Percentiles rank a stretch among this genome's conserved stretches.
Evolutionary conservation across 30 jellyfish, hydroid and myxozoan genomes (phyloP).

Genomic region (Hydra vulgaris): DNA sequence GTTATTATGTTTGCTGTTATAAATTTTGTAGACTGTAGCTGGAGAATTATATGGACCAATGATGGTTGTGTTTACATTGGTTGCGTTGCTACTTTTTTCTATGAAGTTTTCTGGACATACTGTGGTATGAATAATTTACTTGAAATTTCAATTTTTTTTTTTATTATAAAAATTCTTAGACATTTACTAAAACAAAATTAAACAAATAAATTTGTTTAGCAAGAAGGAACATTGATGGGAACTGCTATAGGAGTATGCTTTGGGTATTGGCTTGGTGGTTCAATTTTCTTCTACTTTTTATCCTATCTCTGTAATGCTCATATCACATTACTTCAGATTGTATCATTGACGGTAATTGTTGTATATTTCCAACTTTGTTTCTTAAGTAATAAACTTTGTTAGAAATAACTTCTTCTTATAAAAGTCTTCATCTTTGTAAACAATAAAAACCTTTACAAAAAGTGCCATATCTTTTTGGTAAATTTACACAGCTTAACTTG

Average conservation of each 20-base stretch:
- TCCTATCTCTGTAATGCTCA: slow-evolving; percentile 85
- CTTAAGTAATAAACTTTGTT: too few relatives aligned
- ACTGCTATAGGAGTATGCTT: slow-evolving; percentile 96
- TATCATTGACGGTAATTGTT: slow-evolving; percentile 59
- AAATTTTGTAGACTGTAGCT: slow-evolving; percentile 62
- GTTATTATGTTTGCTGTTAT: neutral
- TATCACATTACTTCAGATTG: slow-evolving; percentile 72
- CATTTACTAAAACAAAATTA: too few relatives aligned
- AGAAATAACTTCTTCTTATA: too few relatives aligned
- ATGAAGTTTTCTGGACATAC: slow-evolving; percentile 84
- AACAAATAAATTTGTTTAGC: too few relatives aligned
- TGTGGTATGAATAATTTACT: slow-evolving; percentile 83
- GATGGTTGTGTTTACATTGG: slow-evolving; percentile 76
- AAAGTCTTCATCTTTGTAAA: too few relatives aligned
- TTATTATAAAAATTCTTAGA: neutral
- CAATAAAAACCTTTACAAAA: too few relatives aligned
- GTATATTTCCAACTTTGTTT: neutral
- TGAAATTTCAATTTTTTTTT: too few relatives aligned
- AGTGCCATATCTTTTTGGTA: too few relatives aligned
- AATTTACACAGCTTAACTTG: too few relatives aligned
- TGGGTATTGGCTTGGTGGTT: slow-evolving; percentile 95
- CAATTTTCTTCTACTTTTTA: slow-evolving; percentile 65
- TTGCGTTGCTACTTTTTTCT: slow-evolving; percentile 71
- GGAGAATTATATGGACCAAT: slow-evolving; percentile 96
- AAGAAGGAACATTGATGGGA: slow-evolving; percentile 97